Conservation (phyloP, 2,888 invertebrate species). For the Chymomyza fuscimana region DNA sequence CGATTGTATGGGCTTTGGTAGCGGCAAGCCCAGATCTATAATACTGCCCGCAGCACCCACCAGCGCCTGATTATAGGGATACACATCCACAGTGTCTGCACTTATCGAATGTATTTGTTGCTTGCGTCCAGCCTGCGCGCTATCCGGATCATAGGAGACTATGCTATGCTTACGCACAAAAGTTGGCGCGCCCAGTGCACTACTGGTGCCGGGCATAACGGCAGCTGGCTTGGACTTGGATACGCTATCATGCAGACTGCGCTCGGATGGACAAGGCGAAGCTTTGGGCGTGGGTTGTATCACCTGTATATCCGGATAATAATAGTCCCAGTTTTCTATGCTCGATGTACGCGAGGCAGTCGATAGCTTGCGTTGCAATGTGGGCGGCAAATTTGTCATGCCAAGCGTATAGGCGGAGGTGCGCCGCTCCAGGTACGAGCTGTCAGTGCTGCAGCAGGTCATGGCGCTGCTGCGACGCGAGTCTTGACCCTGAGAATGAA, state of each 20-base stretch:
- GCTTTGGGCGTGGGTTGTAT: slow-evolving; percentile 91
- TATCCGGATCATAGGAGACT: slow-evolving; percentile 77
- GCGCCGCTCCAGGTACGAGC: slow-evolving; percentile 90
- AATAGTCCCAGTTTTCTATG: slow-evolving; percentile 81
- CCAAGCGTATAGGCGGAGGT: slow-evolving; percentile 90
- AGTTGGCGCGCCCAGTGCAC: slow-evolving; percentile 51
- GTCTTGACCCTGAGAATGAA: slow-evolving; percentile 75
- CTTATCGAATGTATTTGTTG: slow-evolving; percentile 78
- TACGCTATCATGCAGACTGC: slow-evolving; percentile 67
- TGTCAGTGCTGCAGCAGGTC: slow-evolving; percentile 91
- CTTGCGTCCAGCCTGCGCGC: slow-evolving; percentile 75
- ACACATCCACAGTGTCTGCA: slow-evolving; percentile 76
- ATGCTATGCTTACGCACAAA: slow-evolving; percentile 77
- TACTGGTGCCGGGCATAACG: background rate
- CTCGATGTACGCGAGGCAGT: slow-evolving; percentile 77
- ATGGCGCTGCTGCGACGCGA: slow-evolving; percentile 88
- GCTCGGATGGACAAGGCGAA: slow-evolving; percentile 88
- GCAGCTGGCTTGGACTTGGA: background rate
- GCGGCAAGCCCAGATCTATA: slow-evolving; percentile 40
- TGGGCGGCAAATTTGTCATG: slow-evolving; percentile 82
- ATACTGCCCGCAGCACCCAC: slow-evolving; percentile 16
- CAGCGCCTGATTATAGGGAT: slow-evolving; percentile 71
- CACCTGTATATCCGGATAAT: slow-evolving; percentile 85
- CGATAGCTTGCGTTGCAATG: slow-evolving; percentile 77
- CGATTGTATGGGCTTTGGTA: slow-evolving; percentile 53